A percentile compares a stretch with the other conserved stretches of the same genome.
Evolutionary conservation across 2,113 vertebrate species (phyloP).

Genomic region (Nothoprocta pentlandii): DNA sequence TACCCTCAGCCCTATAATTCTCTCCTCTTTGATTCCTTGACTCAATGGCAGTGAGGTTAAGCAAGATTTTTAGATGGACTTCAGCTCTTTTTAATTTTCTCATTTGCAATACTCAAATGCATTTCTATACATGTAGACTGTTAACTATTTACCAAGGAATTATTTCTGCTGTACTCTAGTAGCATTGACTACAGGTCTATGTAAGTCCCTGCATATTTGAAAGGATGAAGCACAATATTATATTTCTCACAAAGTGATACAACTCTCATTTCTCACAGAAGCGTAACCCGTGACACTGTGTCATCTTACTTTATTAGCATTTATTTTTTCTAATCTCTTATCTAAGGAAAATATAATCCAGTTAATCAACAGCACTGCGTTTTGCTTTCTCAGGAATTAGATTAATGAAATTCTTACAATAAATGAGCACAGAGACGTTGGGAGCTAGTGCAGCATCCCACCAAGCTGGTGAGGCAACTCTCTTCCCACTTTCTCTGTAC

Average conservation of each 20-base stretch:
- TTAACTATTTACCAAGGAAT: constrained; percentile 19
- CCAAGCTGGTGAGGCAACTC: background rate
- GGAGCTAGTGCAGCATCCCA: fast-evolving
- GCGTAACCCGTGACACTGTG: constrained; percentile 24
- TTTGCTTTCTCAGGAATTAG: constrained; percentile 52
- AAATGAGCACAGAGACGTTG: background rate
- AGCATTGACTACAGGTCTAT: background rate
- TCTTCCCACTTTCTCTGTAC: background rate
- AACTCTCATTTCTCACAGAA: constrained; percentile 31
- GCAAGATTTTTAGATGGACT: background rate
- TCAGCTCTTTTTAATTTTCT: background rate
- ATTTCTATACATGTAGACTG: background rate
- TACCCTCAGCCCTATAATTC: background rate
- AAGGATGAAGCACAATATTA: background rate
- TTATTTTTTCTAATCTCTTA: constrained; percentile 49
- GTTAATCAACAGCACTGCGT: constrained; percentile 32
- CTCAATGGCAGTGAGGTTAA: background rate
- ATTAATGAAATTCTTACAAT: constrained; percentile 30
- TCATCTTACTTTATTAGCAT: constrained; percentile 47
- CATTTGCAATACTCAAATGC: background rate
- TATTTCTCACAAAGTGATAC: constrained; percentile 11
- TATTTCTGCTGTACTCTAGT: background rate
- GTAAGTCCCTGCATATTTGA: background rate
- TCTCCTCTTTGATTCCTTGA: background rate
- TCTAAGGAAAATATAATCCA: constrained; percentile 46